phyloP scores from a whole-genome alignment of 2,797 vertebrate species.

The Anolis apletophallus region DNA sequence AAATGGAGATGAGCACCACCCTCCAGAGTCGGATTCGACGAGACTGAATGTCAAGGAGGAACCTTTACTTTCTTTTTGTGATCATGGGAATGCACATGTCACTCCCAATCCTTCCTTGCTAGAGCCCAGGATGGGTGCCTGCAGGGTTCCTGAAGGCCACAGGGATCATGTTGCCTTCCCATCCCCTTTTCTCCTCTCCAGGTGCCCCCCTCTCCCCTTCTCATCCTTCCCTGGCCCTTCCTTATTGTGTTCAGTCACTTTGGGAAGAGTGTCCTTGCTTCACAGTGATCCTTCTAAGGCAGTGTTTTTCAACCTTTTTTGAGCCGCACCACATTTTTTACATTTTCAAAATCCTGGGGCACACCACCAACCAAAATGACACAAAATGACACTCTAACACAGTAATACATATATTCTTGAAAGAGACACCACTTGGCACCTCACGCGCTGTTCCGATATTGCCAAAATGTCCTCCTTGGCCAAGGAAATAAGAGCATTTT shows the following conservation, averaged over 20 bases:
- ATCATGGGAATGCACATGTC: background rate
- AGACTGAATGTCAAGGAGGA: too few species aligned
- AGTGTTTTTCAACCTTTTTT: too few species aligned
- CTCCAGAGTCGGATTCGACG: too few species aligned
- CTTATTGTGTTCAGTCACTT: slow-evolving; percentile 73
- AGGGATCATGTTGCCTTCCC: slow-evolving; percentile 57
- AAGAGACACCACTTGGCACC: slow-evolving; percentile 74
- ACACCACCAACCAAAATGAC: too few species aligned
- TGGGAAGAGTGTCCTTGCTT: slow-evolving; percentile 79
- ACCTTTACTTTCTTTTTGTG: too few species aligned
- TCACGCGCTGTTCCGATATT: slow-evolving; percentile 58
- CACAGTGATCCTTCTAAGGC: slow-evolving; percentile 79
- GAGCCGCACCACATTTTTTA: too few species aligned
- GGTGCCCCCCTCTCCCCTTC: slow-evolving; percentile 19
- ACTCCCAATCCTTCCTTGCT: background rate
- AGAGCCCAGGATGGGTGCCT: slow-evolving; percentile 71
- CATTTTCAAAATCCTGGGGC: too few species aligned
- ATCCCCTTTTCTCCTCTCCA: slow-evolving; percentile 52
- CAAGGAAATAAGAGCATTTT: slow-evolving; percentile 59
- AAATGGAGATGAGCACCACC: too few species aligned
- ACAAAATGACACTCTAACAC: too few species aligned
- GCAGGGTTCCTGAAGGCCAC: slow-evolving; percentile 56
- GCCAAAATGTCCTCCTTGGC: slow-evolving; percentile 64
- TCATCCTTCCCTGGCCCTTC: slow-evolving; percentile 47
- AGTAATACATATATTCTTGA: too few species aligned